Conservation (phyloP, 2,113 vertebrate species). For the Xerus inauris region DNA sequence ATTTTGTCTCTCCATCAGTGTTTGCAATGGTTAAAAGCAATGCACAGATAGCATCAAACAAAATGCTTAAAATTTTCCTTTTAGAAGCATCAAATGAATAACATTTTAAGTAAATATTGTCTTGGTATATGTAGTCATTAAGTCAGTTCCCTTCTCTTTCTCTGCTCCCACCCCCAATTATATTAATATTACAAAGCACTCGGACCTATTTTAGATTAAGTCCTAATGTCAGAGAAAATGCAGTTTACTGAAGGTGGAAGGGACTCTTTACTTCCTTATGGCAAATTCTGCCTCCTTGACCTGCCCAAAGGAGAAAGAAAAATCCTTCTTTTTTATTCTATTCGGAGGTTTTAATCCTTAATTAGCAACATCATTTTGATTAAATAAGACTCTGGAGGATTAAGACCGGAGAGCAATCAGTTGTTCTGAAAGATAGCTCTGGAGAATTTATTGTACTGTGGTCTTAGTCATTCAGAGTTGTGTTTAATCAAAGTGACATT, state of each 20-base stretch:
- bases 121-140: conserved; percentile 53
- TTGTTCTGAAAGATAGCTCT: conserved; percentile 87
- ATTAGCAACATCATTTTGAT: conserved; percentile 91
- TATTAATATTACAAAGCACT: conserved; percentile 77
- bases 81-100: conserved; percentile 39
- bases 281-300: conserved; percentile 85
- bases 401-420: conserved; percentile 85
- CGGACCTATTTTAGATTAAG: conserved; percentile 79
- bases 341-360: conserved; percentile 88
- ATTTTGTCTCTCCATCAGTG: neutral
- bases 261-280: conserved; percentile 70
- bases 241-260: conserved; percentile 80
- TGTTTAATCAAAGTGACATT: conserved; percentile 91
- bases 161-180: conserved; percentile 62
- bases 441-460: conserved; percentile 88
- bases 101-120: conserved; percentile 56
- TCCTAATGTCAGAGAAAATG: conserved; percentile 81
- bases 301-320: conserved; percentile 81
- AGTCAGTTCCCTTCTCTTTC: neutral
- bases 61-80: conserved; percentile 33
- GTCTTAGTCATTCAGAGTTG: conserved; percentile 86
- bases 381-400: conserved; percentile 88
- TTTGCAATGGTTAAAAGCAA: conserved; percentile 5
- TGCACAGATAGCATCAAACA: neutral
- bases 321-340: conserved; percentile 79